Evolutionary conservation across 2,888 invertebrate species (phyloP).

Genomic region (Oxyteleia sp.): DNA sequence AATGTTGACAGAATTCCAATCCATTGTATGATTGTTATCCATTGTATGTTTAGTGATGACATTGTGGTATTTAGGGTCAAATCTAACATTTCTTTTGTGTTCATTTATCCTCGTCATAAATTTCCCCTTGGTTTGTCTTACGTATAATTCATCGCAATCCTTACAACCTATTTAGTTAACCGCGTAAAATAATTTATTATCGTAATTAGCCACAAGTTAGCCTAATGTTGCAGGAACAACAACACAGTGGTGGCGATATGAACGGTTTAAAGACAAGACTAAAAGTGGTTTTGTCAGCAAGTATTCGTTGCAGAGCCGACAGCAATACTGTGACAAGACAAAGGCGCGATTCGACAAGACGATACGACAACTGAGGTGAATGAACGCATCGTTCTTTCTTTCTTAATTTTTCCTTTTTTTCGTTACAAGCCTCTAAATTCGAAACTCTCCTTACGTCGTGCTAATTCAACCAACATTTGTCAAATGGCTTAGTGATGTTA

Average conservation of each 20-base stretch:
- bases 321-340: constrained; percentile 48
- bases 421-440: constrained; percentile 23
- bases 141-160: too few species aligned
- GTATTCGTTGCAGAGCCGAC: constrained; percentile 54
- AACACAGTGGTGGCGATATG: background rate
- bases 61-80: too few species aligned
- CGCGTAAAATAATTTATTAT: too few species aligned
- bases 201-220: background rate
- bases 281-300: constrained; percentile 61
- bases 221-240: background rate
- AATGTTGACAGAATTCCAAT: too few species aligned
- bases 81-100: too few species aligned
- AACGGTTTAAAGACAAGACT: constrained; percentile 42
- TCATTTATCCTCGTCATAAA: too few species aligned
- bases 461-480: constrained; percentile 6
- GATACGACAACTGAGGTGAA: constrained; percentile 60
- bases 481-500: too few species aligned
- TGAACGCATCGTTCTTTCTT: constrained; percentile 51
- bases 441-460: constrained; percentile 27
- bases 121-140: too few species aligned
- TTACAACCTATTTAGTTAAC: too few species aligned
- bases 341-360: constrained; percentile 66
- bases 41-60: too few species aligned
- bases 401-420: too few species aligned
- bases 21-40: too few species aligned